Evolutionary conservation across 2,113 vertebrate species (phyloP), one percentile per base, ranked within the genome.

Genomic region (Chionomys nivalis): DNA sequence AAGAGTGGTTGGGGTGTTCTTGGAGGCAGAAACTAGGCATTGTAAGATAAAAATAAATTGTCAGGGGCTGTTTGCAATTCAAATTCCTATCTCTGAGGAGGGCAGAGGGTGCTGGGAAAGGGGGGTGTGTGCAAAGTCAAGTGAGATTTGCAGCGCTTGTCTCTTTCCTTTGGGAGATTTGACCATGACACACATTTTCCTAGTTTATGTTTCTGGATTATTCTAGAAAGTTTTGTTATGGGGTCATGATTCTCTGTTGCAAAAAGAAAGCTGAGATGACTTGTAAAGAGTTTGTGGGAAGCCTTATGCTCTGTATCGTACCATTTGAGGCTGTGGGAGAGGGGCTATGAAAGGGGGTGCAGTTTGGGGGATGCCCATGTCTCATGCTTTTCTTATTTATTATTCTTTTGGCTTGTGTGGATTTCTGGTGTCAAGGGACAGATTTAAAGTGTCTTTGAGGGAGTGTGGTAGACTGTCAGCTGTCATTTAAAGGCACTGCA

Each of bases 31-130:
- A 96, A 87, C 72, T 86, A 97, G 97, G 94, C 89, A 76, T 95
- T 87, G 78, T 96, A 89, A 97, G 97, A 97, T 96, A 98, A 97
- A 98, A 98, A 97, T 96, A 97, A 96, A 87, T 97, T 94, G 95
- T 89, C 95, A 95, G 90, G 94, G 81, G 93, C 92, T 93, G 93
- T 96, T 97, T 97, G 97, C 44, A 79, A 89, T 92, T 95, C 97
- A 96, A 83, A 96, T 96, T 97, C 96, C 90, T 68, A 23, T 90
- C 95, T 78, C 77, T 75, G 16, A 79, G 89, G 76, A 96, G 87
- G 70, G 93, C 85, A 95, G 94, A 96, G 95, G 92, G 79, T 87
- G 36, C 81, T 23, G 91, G 96, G 96, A 92, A 66, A 63, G 73
- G 94, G 73, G 95, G 42, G 9, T 28, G 4, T 72, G 42, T n/a